phyloP scores from a whole-genome alignment of 2,888 invertebrate species.

The Nowickia ferox region DNA sequence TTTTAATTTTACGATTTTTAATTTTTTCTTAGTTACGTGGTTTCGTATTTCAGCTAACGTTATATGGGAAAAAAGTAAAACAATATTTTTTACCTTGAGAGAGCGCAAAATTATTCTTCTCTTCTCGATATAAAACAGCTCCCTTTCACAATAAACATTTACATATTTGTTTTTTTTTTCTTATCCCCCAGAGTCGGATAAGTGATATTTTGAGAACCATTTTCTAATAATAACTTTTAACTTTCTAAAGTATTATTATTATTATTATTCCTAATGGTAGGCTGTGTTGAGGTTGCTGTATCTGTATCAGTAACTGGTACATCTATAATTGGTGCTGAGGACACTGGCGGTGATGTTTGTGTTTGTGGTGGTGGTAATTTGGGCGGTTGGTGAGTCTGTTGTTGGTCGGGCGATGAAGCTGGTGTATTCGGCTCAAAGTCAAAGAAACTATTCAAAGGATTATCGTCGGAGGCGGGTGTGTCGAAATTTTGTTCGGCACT shows the following conservation, averaged over 20 bases:
- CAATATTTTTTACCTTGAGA: not conserved
- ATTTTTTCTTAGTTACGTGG: no score
- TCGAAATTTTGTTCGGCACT: conserved; percentile 84
- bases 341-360: conserved; percentile 24
- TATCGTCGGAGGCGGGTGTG: conserved; percentile 82
- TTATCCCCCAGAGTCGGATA: no score
- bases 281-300: conserved; percentile 11
- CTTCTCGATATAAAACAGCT: not conserved
- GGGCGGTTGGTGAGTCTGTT: not conserved
- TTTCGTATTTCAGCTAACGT: no score
- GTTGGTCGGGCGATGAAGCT: conserved; percentile 32
- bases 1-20: no score
- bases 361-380: not conserved
- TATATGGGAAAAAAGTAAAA: not conserved
- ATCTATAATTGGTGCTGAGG: not conserved
- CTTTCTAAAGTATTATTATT: conserved; percentile 3
- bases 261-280: conserved; percentile 21
- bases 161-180: no score
- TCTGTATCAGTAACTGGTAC: not conserved
- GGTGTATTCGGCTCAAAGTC: conserved; percentile 73
- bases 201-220: no score
- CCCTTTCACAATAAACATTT: not conserved
- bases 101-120: not conserved
- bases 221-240: not conserved
- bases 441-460: conserved; percentile 84